Base-by-base conservation (phyloP, 2,797 vertebrate genomes). In the Enteromius argenteus region DNA sequence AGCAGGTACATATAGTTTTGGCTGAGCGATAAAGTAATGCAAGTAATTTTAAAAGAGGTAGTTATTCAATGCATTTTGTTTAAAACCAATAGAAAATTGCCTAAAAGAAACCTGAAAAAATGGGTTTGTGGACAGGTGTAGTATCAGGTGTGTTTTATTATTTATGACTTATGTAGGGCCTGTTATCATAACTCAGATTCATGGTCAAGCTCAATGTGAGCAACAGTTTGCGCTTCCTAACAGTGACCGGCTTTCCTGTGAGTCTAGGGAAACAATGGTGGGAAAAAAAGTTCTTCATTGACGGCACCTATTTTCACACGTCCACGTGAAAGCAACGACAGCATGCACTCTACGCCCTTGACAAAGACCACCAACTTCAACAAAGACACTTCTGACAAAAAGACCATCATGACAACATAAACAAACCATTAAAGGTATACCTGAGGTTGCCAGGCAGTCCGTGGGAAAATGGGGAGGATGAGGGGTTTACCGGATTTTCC, bases 251-350 rank as follows among this genome's bases (percentile, higher is more conserved):
- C 66, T 81, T 95, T 96, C 96, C 96, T 96, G 95, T 96, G 94
- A 93, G 64, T 93, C 91, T 79, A 5, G 49, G 81, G 93, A 93
- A 97, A 99, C 97, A 99, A 97, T 99, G 91, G 96, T 98, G 97
- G 97, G 97, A 98, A 98, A 96, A 77, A 88, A 90, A 88, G 90
- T 89, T 89, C 94, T 92, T 91, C 89, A 92, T 87, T 91, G 92
- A 90, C 90, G 91, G 92, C 91, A 92, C 92, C 94, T 91, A 90
- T 95, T 96, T 95, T 96, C 95, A 94, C 96, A 96, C 93, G 94
- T 96, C 94, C 93, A 83, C 84, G 68, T 46, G 81, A 84, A 72
- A 71, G 32, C 51, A 39, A 39, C 78, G 74, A 90, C 92, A 67
- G 86, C 93, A 92, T 91, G 91, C 91, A 89, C 73, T 67, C 58